These are phyloP conservation scores for Dicaeum eximium DNA, from an alignment of 2,113 vertebrate species.

Conservation along the genomic window DNA sequence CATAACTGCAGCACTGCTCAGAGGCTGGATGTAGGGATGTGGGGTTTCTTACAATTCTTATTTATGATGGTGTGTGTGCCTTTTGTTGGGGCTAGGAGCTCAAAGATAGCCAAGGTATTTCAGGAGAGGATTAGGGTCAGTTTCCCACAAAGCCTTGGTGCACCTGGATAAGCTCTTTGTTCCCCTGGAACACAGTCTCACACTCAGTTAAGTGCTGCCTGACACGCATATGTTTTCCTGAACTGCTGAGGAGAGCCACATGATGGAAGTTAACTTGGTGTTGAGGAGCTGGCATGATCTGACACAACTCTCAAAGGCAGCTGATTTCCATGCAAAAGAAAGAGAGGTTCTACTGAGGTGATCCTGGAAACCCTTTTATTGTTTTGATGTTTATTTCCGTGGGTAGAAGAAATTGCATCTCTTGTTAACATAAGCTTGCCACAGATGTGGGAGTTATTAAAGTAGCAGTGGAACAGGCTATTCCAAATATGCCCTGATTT, in stretches of 20 bases:
- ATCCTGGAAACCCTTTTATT: not conserved
- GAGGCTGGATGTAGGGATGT: not conserved
- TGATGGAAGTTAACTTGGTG: not conserved
- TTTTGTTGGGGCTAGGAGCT: not conserved
- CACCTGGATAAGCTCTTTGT: not conserved
- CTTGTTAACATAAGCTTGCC: not conserved
- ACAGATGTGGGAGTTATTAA: not conserved
- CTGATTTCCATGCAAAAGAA: slow-evolving; percentile 25
- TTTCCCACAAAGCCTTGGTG: not conserved
- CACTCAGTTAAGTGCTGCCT: not conserved
- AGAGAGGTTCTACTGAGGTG: not conserved
- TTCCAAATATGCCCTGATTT: not conserved
- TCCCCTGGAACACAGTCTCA: not conserved
- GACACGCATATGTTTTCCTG: not conserved
- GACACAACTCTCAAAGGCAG: not conserved
- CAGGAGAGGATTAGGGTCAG: not conserved
- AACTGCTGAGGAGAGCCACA: not conserved
- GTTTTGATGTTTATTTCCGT: not conserved
- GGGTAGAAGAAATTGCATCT: not conserved
- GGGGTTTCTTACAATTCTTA: not conserved
- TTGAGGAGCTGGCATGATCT: not conserved
- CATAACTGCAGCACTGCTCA: not conserved
- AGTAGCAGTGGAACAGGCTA: not conserved
- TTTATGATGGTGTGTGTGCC: not conserved
- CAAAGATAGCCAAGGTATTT: not conserved